Conservation (phyloP, 2,797 vertebrate species). For the Enoplosus armatus region DNA sequence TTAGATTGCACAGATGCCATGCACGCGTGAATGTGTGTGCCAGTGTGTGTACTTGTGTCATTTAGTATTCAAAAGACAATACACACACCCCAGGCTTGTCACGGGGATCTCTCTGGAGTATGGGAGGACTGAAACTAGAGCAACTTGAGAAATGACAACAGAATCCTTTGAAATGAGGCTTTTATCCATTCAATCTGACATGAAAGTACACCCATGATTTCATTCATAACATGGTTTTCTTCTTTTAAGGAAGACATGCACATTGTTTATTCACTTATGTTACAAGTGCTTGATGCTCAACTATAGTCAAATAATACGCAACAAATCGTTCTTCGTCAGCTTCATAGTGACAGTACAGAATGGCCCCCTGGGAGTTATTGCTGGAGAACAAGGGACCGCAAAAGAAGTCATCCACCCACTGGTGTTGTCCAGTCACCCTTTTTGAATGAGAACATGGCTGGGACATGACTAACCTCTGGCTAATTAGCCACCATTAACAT, state of each 20-base stretch:
- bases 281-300: not conserved
- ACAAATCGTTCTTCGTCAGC: slow-evolving; percentile 42
- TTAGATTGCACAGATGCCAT: slow-evolving; percentile 38
- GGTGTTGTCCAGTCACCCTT: slow-evolving; percentile 44
- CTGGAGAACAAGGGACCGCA: not conserved
- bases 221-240: not conserved
- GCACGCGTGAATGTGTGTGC: not conserved
- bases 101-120: slow-evolving; percentile 24
- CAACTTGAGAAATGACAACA: slow-evolving; percentile 21
- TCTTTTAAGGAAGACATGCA: not conserved
- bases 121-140: slow-evolving; percentile 31
- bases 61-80: slow-evolving; percentile 32
- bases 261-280: not conserved
- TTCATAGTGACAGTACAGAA: not conserved
- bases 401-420: not conserved
- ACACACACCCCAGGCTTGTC: slow-evolving; percentile 32
- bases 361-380: slow-evolving; percentile 7
- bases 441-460: slow-evolving; percentile 43
- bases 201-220: slow-evolving; percentile 21
- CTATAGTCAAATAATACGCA: no score
- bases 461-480: slow-evolving; percentile 60
- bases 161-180: slow-evolving; percentile 37
- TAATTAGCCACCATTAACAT: slow-evolving; percentile 72
- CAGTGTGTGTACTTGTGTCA: slow-evolving; percentile 22
- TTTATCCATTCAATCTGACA: slow-evolving; percentile 28